Percentiles rank a stretch among this genome's conserved stretches.
These are phyloP conservation scores for Smittia sp. DNA, from an alignment of 2,888 invertebrate genomes.

Conservation along the genomic window DNA sequence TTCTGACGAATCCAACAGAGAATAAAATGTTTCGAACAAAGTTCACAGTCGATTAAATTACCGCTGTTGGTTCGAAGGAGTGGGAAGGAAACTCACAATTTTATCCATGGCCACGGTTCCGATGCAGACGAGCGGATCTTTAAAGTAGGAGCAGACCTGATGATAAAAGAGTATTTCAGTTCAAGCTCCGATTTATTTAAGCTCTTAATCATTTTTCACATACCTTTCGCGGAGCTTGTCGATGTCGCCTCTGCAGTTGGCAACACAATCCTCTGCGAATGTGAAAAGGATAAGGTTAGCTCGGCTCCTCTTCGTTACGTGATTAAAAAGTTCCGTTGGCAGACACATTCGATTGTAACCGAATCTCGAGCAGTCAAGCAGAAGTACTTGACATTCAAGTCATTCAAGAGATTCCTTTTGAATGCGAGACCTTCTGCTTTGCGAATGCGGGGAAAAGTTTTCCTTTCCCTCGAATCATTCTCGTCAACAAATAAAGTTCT, in stretches of 20 bases:
- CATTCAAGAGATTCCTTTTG: too few relatives aligned
- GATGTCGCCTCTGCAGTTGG: conserved; percentile 79
- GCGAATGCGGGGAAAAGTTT: too few relatives aligned
- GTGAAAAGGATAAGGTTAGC: background rate
- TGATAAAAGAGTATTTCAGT: conserved; percentile 26
- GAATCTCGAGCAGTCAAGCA: too few relatives aligned
- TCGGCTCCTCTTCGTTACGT: too few relatives aligned
- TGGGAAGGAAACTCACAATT: too few relatives aligned
- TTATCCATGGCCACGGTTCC: conserved; percentile 75
- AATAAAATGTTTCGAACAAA: background rate
- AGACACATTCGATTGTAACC: too few relatives aligned
- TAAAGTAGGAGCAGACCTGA: conserved; percentile 87
- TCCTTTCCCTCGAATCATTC: too few relatives aligned
- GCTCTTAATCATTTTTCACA: conserved; percentile 4
- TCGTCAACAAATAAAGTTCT: too few relatives aligned
- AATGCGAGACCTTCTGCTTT: too few relatives aligned
- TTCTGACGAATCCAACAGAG: background rate
- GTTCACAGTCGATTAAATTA: background rate
- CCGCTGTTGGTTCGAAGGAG: too few relatives aligned
- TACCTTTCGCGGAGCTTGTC: conserved; percentile 81
- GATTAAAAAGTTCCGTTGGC: too few relatives aligned
- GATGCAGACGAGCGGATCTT: conserved; percentile 82
- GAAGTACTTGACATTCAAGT: too few relatives aligned
- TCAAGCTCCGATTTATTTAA: conserved; percentile 2
- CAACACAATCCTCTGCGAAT: conserved; percentile 73